Evolutionary conservation across 1,140 invertebrate genomes (phyloP), one percentile per base, ranked within the genome.

Genomic region (Scaptomyza graminum): DNA sequence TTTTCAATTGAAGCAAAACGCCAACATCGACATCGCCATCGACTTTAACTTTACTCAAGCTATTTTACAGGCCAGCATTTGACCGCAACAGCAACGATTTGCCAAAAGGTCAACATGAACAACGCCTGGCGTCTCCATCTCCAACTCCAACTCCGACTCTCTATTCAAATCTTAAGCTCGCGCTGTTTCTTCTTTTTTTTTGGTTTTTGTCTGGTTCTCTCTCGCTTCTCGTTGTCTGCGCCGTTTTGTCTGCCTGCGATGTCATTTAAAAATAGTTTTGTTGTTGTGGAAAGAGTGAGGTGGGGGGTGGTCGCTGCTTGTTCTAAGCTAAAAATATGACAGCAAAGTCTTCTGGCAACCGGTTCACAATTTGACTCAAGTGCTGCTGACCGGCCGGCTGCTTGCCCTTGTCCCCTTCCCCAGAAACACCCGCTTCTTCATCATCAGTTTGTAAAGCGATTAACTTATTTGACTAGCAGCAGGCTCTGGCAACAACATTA

Each of bases 191-290:
- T 12, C 37, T 25, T 13, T 9, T 9, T 43, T 43, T 13, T 39
- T 13, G 5, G 2, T 46, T 70, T 41, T 52, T 9, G 7, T 28
- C 25, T 67, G 59, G 2, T 9, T 5, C 16, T 51, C 25, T 34
- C 31, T 46, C 6, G 28, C 49, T 41, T 52, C 46, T 39, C 18
- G 31, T 52, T 51, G 47, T 60, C 50, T 78, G 79, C 79, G 81
- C 74, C 81, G 81, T 68, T 80, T 57, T 81, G 81, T 84, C 81
- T 84, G 81, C 73, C 67, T 34, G 37, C 63, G 75, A 71, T 82
- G 74, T 77, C 82, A 77, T 85, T 84, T 84, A 84, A 84, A 84
- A 84, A 84, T 84, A 84, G 82, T 80, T 84, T 84, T 77, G 81
- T 76, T 9, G 15, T 3, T 9, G 3, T 11, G 4, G 16, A 46